A percentile compares a stretch with the other conserved stretches of the same genome.
Evolutionary conservation across 2,888 invertebrate species (phyloP).

Genomic region (Tyria jacobaeae): DNA sequence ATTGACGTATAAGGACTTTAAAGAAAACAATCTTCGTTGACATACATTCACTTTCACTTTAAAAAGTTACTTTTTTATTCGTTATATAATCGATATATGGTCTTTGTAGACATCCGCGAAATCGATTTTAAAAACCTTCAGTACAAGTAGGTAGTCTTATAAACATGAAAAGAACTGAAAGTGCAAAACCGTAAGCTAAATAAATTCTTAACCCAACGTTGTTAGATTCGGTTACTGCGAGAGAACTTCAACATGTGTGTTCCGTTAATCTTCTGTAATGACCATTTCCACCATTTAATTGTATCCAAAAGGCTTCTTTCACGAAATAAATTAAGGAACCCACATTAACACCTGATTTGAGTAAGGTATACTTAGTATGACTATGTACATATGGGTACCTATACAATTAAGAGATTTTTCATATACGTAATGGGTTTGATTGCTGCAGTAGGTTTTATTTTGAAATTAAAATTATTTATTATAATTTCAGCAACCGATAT

Average conservation of each 20-base stretch:
- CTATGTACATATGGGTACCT: too few species aligned
- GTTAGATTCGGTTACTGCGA: slow-evolving; percentile 28
- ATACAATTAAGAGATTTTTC: background rate
- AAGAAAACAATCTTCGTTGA: too few species aligned
- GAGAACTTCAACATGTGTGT: slow-evolving; percentile 63
- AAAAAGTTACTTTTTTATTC: too few species aligned
- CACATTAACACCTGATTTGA: slow-evolving; percentile 48
- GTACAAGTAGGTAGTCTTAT: background rate
- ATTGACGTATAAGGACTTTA: too few species aligned
- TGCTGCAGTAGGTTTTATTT: background rate
- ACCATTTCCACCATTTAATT: slow-evolving; percentile 64
- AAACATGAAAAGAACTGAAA: background rate
- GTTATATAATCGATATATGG: too few species aligned
- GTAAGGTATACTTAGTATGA: background rate
- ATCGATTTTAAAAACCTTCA: background rate
- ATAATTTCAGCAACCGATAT: background rate
- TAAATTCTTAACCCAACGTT: slow-evolving; percentile 11
- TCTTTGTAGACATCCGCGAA: background rate
- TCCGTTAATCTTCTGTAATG: slow-evolving; percentile 68
- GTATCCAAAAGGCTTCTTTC: slow-evolving; percentile 47
- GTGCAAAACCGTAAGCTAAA: slow-evolving; percentile 1
- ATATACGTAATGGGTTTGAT: background rate
- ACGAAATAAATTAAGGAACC: slow-evolving; percentile 58
- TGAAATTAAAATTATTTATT: background rate
- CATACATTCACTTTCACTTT: too few species aligned